Conservation (phyloP, 2,113 vertebrate species). For the Clupea harengus region DNA sequence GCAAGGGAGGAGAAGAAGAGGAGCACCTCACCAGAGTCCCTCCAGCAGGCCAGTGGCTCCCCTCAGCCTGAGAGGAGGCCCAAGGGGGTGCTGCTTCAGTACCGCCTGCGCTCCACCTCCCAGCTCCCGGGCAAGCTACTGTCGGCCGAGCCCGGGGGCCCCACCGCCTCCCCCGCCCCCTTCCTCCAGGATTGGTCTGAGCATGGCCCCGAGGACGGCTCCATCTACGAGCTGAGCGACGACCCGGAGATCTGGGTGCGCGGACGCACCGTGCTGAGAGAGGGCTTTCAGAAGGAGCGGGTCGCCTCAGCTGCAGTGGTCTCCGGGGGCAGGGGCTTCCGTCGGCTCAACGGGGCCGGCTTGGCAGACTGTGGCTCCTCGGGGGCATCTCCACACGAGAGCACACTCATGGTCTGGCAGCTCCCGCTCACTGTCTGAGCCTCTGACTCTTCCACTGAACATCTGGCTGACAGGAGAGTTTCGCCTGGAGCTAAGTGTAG, state of each 20-base stretch:
- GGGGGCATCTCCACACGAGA: conserved; percentile 59
- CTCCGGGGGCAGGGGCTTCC: conserved; percentile 79
- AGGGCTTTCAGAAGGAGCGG: conserved; percentile 68
- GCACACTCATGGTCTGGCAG: conserved; percentile 84
- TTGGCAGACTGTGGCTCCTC: neutral
- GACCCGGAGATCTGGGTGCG: conserved; percentile 83
- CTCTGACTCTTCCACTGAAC: neutral
- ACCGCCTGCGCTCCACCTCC: conserved; percentile 78
- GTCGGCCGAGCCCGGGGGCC: conserved; percentile 60
- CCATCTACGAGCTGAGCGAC: conserved; percentile 82
- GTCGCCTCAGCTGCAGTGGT: conserved; percentile 80
- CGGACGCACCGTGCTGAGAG: conserved; percentile 67
- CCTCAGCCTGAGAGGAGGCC: conserved; percentile 64
- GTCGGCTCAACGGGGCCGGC: conserved; percentile 59
- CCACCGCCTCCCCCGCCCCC: rapidly evolving
- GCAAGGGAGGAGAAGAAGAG: conserved; percentile 57
- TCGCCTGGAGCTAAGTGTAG: neutral
- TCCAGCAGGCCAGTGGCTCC: conserved; percentile 42
- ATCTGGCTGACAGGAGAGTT: neutral
- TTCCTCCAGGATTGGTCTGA: conserved; percentile 45
- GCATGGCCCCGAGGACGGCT: conserved; percentile 80
- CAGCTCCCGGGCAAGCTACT: conserved; percentile 81
- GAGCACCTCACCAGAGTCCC: conserved; percentile 47
- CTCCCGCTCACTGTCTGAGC: conserved; percentile 75
- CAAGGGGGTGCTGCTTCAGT: conserved; percentile 79